These are phyloP conservation scores for Tenodera sinensis DNA, from an alignment of 2,888 invertebrate genomes.

Conservation along the genomic window DNA sequence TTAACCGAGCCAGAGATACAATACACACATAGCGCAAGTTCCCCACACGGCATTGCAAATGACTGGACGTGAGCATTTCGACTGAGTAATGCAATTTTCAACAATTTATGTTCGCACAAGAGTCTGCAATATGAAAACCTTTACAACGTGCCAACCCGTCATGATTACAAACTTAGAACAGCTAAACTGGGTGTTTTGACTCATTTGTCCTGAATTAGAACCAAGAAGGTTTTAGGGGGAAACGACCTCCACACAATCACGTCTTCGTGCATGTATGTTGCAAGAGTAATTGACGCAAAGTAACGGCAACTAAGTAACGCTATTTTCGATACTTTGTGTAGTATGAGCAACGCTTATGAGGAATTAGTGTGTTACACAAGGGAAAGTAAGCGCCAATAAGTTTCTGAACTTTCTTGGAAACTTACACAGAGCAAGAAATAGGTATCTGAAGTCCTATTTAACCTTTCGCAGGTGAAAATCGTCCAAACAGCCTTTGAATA, in stretches of 20 bases:
- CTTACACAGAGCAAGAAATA: no score
- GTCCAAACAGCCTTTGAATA: no score
- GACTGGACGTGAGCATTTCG: background rate
- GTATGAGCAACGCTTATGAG: background rate
- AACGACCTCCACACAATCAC: background rate
- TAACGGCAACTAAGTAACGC: background rate
- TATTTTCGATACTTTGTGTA: background rate
- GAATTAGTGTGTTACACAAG: no score
- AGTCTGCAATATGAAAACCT: background rate
- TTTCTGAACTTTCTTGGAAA: no score
- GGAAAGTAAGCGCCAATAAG: no score
- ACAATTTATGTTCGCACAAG: background rate
- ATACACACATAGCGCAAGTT: background rate
- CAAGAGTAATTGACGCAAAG: background rate
- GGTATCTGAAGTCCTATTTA: no score
- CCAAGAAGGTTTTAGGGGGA: background rate
- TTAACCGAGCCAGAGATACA: background rate
- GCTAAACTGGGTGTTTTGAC: background rate
- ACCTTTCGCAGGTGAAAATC: no score
- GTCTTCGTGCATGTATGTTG: background rate
- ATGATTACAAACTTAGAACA: background rate
- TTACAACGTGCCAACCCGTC: background rate
- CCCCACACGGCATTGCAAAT: background rate
- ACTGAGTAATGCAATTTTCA: background rate
- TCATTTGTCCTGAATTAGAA: background rate